Evolutionary conservation across 2,113 vertebrate species (phyloP).

Genomic region (Lepus europaeus): DNA sequence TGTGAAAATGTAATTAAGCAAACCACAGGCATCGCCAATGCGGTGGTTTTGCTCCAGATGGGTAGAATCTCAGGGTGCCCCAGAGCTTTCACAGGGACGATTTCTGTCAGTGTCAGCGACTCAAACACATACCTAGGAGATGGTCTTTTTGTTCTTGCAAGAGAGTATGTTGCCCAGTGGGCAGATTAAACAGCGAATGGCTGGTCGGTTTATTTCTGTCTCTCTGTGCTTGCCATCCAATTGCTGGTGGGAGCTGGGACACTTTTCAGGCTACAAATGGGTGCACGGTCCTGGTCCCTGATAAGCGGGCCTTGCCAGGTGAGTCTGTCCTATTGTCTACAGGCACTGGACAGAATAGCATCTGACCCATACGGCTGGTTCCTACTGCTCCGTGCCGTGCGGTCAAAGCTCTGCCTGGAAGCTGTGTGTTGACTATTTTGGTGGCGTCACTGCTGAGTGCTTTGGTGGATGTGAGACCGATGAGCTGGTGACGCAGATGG

Average conservation of each 20-base stretch:
- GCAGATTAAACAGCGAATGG: not conserved
- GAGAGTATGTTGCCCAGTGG: conserved; percentile 45
- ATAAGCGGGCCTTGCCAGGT: not conserved
- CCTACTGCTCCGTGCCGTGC: fast-evolving
- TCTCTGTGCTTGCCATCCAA: not conserved
- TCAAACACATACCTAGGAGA: conserved; percentile 46
- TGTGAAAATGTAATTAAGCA: conserved; percentile 82
- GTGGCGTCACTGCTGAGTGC: fast-evolving
- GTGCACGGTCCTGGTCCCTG: not conserved
- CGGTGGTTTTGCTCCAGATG: conserved; percentile 60
- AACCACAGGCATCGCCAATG: conserved; percentile 79
- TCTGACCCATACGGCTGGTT: not conserved
- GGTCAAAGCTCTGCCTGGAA: not conserved
- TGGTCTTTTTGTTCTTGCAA: conserved; percentile 56
- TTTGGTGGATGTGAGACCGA: not conserved
- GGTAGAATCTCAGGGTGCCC: conserved; percentile 62
- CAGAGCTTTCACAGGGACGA: conserved; percentile 56
- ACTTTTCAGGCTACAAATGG: not conserved
- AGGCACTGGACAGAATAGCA: not conserved
- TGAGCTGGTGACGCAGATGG: not conserved
- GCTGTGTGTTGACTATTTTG: not conserved
- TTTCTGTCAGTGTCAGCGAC: conserved; percentile 60
- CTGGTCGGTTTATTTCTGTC: fast-evolving
- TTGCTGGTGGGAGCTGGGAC: not conserved
- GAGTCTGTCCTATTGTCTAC: not conserved